These are phyloP conservation scores for Caranx ignobilis DNA, from an alignment of 2,113 vertebrate genomes.

Conservation along the genomic window DNA sequence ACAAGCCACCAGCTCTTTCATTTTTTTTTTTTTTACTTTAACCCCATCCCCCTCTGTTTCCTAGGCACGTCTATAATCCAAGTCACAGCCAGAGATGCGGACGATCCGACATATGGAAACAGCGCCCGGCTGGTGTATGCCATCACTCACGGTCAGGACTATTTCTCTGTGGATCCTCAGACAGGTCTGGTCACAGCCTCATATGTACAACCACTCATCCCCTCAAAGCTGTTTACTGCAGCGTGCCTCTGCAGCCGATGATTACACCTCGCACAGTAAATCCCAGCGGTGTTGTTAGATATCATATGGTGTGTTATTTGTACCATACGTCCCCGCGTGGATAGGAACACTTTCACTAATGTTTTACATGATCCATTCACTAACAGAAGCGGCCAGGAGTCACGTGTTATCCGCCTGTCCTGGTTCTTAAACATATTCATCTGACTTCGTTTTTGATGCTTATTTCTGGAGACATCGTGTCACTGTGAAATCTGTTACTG, in stretches of 20 bases:
- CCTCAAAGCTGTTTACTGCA: slow-evolving; percentile 27
- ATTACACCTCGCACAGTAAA: slow-evolving; percentile 26
- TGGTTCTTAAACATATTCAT: slow-evolving; percentile 40
- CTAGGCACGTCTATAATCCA: slow-evolving; percentile 86
- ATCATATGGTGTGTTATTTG: slow-evolving; percentile 28
- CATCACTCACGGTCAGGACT: slow-evolving; percentile 89
- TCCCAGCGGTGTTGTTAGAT: slow-evolving; percentile 25
- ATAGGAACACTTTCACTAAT: slow-evolving; percentile 26
- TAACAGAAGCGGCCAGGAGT: slow-evolving; percentile 30
- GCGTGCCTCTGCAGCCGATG: slow-evolving; percentile 24
- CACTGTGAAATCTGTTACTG: slow-evolving; percentile 55
- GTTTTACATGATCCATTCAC: slow-evolving; percentile 1
- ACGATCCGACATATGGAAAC: slow-evolving; percentile 92
- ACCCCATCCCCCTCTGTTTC: slow-evolving; percentile 21
- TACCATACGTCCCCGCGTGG: slow-evolving; percentile 31
- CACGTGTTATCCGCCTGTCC: slow-evolving; percentile 30
- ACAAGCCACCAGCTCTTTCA: slow-evolving; percentile 12
- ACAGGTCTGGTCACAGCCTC: slow-evolving; percentile 82
- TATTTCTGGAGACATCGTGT: slow-evolving; percentile 23
- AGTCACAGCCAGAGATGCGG: slow-evolving; percentile 90
- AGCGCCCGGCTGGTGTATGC: slow-evolving; percentile 92
- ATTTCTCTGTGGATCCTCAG: slow-evolving; percentile 93
- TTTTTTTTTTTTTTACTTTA: slow-evolving; percentile 13
- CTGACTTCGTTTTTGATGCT: slow-evolving; percentile 49
- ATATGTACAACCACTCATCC: background rate